Conservation (phyloP, 2,113 vertebrate genomes). For the Silurus meridionalis region DNA sequence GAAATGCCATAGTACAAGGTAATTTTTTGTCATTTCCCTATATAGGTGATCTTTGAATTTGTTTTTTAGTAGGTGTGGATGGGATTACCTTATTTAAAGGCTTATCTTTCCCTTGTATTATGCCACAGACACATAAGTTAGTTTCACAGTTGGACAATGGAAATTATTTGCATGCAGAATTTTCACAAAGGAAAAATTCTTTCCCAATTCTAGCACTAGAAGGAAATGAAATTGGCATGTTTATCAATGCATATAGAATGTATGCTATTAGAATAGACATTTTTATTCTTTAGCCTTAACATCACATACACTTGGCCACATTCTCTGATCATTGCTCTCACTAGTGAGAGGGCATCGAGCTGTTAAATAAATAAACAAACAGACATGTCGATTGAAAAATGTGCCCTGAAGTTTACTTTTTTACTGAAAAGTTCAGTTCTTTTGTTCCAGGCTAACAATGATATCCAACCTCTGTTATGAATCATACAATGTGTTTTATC, state of each 20-base stretch:
- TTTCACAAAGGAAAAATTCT: conserved; percentile 63
- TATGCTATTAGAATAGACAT: conserved; percentile 73
- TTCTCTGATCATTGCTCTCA: conserved; percentile 65
- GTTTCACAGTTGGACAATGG: conserved; percentile 50
- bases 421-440: conserved; percentile 49
- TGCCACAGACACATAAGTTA: conserved; percentile 74
- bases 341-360: conserved; percentile 29
- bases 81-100: conserved; percentile 60
- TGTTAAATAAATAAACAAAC: conserved; percentile 63
- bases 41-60: not conserved
- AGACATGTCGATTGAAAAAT: conserved; percentile 64
- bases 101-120: conserved; percentile 69
- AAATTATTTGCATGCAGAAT: conserved; percentile 65
- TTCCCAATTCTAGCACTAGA: conserved; percentile 62
- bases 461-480: conserved; percentile 37
- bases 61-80: conserved; percentile 49
- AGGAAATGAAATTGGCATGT: conserved; percentile 75
- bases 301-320: conserved; percentile 70
- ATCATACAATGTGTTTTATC: conserved; percentile 33
- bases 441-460: conserved; percentile 26
- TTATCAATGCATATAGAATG: conserved; percentile 66
- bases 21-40: conserved; percentile 11
- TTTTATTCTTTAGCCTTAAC: conserved; percentile 75
- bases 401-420: conserved; percentile 58
- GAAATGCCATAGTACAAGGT: not conserved